Conservation (phyloP, 2,113 vertebrate genomes). For the Callocephalon fimbriatum region DNA sequence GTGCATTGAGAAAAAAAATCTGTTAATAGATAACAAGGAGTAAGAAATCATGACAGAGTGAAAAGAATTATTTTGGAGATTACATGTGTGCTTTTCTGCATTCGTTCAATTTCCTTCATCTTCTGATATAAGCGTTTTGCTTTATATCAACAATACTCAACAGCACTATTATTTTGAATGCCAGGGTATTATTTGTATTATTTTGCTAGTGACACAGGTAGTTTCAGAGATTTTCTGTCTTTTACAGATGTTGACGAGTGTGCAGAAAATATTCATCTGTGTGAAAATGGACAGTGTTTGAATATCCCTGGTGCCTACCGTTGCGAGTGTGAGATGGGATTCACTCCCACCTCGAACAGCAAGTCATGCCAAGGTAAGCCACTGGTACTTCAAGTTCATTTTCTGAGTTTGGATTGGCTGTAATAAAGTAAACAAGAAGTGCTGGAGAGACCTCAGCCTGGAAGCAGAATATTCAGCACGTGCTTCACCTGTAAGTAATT, state of each 20-base stretch:
- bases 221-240: background rate
- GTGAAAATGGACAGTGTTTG: constrained; percentile 86
- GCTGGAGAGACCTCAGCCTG: constrained; percentile 14
- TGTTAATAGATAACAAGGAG: background rate
- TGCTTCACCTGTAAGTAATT: constrained; percentile 7
- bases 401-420: constrained; percentile 14
- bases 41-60: background rate
- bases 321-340: constrained; percentile 89
- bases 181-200: background rate
- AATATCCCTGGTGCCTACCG: constrained; percentile 82
- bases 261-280: constrained; percentile 80
- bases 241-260: constrained; percentile 85
- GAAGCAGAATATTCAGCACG: constrained; percentile 30
- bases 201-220: background rate
- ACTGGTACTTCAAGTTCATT: background rate
- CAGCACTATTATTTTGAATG: background rate
- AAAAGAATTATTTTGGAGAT: background rate
- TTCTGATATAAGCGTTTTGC: background rate
- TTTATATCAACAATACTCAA: background rate
- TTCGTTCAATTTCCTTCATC: background rate
- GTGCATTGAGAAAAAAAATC: background rate
- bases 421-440: constrained; percentile 24
- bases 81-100: background rate
- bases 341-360: constrained; percentile 78
- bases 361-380: constrained; percentile 84